phyloP scores from a whole-genome alignment of 2,797 vertebrate species.

The Otolemur crassicaudatus region DNA sequence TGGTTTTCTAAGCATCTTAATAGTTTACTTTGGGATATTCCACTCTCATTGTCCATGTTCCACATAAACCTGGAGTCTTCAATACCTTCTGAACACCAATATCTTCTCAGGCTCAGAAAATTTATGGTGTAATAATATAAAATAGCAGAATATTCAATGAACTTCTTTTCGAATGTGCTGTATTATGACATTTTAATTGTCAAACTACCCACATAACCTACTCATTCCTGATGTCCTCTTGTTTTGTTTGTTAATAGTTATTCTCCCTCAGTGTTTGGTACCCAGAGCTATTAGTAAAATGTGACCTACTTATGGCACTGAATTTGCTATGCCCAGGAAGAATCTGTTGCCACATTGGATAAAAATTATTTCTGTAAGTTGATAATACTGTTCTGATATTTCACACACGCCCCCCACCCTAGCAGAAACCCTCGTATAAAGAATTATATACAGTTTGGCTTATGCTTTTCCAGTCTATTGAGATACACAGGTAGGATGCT shows the following conservation, averaged over 20 bases:
- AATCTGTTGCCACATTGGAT: neutral
- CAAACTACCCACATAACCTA: neutral
- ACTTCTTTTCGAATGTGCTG: neutral
- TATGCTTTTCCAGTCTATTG: neutral
- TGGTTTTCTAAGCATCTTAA: neutral
- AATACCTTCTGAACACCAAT: neutral
- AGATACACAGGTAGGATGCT: neutral
- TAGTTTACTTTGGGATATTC: neutral
- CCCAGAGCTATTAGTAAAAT: neutral
- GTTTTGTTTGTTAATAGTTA: neutral
- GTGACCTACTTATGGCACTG: neutral
- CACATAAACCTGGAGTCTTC: neutral
- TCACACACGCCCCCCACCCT: neutral
- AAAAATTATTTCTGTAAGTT: conserved; percentile 4
- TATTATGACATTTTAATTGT: neutral
- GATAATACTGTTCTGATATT: neutral
- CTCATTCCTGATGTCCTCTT: neutral
- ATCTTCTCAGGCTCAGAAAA: neutral
- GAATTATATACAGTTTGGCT: neutral
- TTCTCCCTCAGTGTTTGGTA: neutral
- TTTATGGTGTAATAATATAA: neutral
- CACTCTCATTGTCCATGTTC: neutral
- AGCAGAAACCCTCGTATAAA: neutral
- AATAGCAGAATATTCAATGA: neutral
- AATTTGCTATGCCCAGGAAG: neutral